Evolutionary conservation across 1,140 invertebrate genomes (phyloP).

Genomic region (Cardiocondyla obscurior): DNA sequence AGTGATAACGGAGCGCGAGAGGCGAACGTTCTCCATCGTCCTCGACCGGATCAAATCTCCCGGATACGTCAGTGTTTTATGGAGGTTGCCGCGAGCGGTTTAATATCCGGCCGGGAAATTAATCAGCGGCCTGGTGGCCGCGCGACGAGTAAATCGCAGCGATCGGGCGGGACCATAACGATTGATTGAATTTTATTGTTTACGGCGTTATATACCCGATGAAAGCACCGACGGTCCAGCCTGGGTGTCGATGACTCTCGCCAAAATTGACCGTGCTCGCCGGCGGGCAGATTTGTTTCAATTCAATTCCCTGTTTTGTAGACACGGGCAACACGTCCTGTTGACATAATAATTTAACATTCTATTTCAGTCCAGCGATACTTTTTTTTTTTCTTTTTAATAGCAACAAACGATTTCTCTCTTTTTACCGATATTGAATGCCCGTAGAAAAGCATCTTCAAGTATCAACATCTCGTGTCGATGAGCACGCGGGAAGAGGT

Average conservation of each 20-base stretch:
- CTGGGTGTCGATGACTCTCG: constrained; percentile 25
- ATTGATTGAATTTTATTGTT: constrained; percentile 47
- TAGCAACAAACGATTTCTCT: neutral
- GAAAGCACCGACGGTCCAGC: neutral
- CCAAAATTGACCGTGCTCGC: neutral
- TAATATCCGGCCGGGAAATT: constrained; percentile 45
- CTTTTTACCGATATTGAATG: neutral
- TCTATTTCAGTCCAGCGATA: neutral
- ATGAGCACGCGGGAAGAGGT: constrained; percentile 89
- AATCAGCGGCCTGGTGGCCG: constrained; percentile 8
- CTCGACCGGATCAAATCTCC: constrained; percentile 31
- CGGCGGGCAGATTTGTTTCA: neutral
- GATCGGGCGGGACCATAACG: constrained; percentile 1
- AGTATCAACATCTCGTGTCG: constrained; percentile 89
- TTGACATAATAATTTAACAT: neutral
- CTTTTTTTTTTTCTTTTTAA: neutral
- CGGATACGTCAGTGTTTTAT: constrained; percentile 45
- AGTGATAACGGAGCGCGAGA: constrained; percentile 28
- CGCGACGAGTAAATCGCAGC: neutral
- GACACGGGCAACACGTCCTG: neutral
- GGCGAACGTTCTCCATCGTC: constrained; percentile 26
- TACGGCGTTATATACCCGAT: neutral
- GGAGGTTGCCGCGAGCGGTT: neutral
- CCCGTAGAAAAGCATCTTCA: constrained; percentile 91
- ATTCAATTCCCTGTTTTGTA: neutral